Percentiles rank a stretch among this genome's conserved stretches.
These are phyloP conservation scores for Lanius collurio DNA, from an alignment of 2,113 vertebrate genomes.

Conservation along the genomic window DNA sequence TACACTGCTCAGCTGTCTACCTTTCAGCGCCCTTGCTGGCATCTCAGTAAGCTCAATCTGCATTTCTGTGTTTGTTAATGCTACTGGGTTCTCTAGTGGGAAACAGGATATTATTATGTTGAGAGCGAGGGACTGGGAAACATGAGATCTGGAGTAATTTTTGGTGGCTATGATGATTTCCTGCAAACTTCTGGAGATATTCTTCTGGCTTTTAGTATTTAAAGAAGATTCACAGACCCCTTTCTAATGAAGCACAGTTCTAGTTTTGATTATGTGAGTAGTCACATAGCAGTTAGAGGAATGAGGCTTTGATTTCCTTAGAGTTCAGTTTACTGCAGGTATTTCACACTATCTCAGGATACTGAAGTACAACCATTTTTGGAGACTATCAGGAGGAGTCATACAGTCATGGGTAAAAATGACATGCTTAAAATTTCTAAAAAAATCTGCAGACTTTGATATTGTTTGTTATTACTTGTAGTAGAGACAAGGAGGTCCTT, in stretches of 20 bases:
- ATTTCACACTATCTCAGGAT: neutral
- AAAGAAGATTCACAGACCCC: neutral
- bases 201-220: neutral
- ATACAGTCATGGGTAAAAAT: neutral
- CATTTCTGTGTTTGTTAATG: constrained; percentile 20
- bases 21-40: constrained; percentile 45
- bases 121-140: neutral
- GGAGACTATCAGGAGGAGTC: neutral
- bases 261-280: neutral
- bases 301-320: neutral
- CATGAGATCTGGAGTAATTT: neutral
- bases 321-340: neutral
- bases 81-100: neutral
- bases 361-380: neutral
- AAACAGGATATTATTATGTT: neutral
- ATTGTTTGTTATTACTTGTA: neutral
- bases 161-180: neutral
- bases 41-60: constrained; percentile 21
- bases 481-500: neutral
- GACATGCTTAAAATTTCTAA: neutral
- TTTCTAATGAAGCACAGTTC: neutral
- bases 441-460: neutral
- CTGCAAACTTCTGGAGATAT: neutral
- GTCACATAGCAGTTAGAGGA: neutral
- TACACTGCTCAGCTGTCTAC: constrained; percentile 52